Evolutionary conservation across 2,797 vertebrate species (phyloP).

Genomic region (Pantherophis vulpinus): DNA sequence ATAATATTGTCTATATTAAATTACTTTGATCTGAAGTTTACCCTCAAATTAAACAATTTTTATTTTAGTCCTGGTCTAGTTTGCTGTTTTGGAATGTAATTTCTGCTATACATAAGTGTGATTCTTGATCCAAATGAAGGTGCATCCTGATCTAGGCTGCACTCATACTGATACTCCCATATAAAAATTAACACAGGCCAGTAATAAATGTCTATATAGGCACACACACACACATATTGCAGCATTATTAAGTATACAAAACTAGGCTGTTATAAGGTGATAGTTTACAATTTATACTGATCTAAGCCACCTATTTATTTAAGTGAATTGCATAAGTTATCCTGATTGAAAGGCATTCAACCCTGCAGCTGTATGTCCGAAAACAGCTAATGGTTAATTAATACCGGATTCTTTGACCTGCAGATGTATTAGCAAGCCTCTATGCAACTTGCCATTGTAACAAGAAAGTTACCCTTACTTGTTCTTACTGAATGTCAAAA

Average conservation of each 20-base stretch:
- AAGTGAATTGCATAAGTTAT: neutral
- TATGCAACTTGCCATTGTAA: neutral
- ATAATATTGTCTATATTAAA: neutral
- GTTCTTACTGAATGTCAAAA: neutral
- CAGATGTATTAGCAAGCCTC: neutral
- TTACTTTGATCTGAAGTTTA: neutral
- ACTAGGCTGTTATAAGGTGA: neutral
- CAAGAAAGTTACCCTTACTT: neutral
- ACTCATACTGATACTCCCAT: neutral
- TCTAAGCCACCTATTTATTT: neutral
- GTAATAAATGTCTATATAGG: neutral
- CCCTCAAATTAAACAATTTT: neutral
- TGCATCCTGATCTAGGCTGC: neutral
- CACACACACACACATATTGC: neutral
- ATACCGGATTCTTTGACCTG: neutral
- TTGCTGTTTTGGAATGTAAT: neutral
- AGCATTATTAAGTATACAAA: neutral
- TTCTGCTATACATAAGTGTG: neutral
- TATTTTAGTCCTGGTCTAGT: neutral
- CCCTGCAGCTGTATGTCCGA: too few species aligned
- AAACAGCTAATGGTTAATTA: too few species aligned
- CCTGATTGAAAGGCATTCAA: neutral
- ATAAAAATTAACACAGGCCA: neutral
- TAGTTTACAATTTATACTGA: neutral
- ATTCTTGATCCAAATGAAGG: neutral